Evolutionary conservation across 2,797 vertebrate genomes (phyloP), one percentile per base, ranked within the genome.

Genomic region (Thunnus albacares): DNA sequence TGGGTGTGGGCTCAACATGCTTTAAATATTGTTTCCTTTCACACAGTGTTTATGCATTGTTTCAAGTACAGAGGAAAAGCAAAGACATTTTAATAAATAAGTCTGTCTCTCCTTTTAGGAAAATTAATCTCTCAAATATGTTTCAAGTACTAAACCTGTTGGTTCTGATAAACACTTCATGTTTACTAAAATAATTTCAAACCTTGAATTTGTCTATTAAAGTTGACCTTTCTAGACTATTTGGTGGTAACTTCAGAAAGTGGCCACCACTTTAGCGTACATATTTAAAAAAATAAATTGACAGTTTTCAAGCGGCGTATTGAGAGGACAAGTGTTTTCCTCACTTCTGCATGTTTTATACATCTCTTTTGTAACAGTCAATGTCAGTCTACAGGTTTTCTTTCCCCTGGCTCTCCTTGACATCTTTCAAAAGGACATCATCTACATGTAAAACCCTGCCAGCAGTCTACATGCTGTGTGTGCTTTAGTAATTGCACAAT

Each of bases 401-500:
- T 33, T 59, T 47, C 64, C 63, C 47, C 53, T 30, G 57, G 61
- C 65, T 60, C 68, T 72, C 83, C 77, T 77, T 77, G 80, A 80
- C 65, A 71, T 70, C 60, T 77, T 68, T 83, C 55, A 79, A 67
- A 82, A 83, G 61, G 58, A 76, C 64, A 70, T 71, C 75, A 63
- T 79, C 57, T 65, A 56, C 43, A 72, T 75, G 67, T 63, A 45
- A 67, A 71, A 28, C 65, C 60, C 52, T 75, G 30, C 38, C 7
- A 81, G 52, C 74, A 49, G 22, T 53, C 30, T 57, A 59, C 59
- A 26, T 4, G 14, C 68, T 61, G 58, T 18, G 51, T 69, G 49
- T 30, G 67, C 76, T 81, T 75, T 77, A 60, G 62, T 79, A 87
- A 90, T 79, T 85, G 70, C 63, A 67, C 63, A 30, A 78, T 73